Evolutionary conservation across 2,113 vertebrate genomes (phyloP).

Genomic region (Ciconia maguari): DNA sequence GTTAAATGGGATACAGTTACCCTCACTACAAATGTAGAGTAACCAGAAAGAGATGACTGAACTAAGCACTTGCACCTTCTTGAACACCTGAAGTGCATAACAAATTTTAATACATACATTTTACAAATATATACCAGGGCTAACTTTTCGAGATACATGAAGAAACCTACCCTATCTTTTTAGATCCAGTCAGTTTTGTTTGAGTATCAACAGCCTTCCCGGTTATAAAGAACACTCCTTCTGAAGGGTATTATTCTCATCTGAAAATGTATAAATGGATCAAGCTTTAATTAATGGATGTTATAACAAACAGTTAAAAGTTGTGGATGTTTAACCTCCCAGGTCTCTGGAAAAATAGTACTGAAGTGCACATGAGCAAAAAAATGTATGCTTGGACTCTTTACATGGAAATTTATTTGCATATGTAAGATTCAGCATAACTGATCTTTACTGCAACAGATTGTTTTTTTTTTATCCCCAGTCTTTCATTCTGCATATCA

Average conservation of each 20-base stretch:
- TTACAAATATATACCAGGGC: background rate
- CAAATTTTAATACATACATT: background rate
- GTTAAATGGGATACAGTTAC: background rate
- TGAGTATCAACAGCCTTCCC: background rate
- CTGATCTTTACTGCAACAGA: background rate
- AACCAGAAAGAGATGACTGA: background rate
- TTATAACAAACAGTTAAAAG: background rate
- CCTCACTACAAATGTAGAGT: background rate
- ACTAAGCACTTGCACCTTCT: background rate
- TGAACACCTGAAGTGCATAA: background rate
- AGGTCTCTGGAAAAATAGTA: background rate
- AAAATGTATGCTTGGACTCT: rapidly evolving
- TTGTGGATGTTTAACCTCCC: background rate
- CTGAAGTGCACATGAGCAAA: background rate
- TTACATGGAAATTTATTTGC: background rate
- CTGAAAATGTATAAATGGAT: background rate
- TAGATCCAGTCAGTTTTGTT: background rate
- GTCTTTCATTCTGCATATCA: background rate
- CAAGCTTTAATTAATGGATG: background rate
- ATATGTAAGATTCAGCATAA: background rate
- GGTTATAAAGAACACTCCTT: background rate
- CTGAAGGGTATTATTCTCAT: background rate
- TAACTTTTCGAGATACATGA: background rate
- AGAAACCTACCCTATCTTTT: background rate
- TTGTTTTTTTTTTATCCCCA: background rate